These are phyloP conservation scores for Octodon degus DNA, from an alignment of 2,113 vertebrate genomes.

Conservation along the genomic window DNA sequence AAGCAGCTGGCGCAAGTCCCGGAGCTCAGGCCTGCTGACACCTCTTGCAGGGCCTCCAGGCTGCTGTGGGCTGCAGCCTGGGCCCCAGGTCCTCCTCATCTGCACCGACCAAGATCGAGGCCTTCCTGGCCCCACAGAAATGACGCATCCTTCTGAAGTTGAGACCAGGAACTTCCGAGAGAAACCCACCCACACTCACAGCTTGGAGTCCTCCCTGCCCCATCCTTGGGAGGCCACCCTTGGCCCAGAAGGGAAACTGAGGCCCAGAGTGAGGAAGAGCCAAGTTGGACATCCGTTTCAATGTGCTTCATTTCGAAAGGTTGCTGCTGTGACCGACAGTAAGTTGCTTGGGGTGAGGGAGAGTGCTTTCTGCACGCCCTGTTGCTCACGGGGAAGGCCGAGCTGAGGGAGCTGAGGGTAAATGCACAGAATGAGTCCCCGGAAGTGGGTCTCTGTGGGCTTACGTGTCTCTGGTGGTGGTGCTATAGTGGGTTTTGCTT, in stretches of 20 bases:
- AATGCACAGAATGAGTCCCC: not conserved
- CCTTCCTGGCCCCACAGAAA: not conserved
- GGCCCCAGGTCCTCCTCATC: not conserved
- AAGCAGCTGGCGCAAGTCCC: not conserved
- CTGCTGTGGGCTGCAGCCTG: not conserved
- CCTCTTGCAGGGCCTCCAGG: not conserved
- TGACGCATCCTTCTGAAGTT: not conserved
- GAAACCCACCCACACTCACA: not conserved
- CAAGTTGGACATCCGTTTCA: not conserved
- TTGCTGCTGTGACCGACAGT: not conserved
- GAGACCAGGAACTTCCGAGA: not conserved
- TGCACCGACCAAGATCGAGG: not conserved
- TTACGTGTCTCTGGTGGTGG: not conserved
- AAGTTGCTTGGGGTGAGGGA: not conserved
- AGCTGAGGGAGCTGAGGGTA: not conserved
- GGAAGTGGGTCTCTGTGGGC: too few species aligned
- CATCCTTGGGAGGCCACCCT: not conserved
- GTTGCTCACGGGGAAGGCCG: not conserved
- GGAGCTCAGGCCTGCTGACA: not conserved
- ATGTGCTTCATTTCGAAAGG: not conserved
- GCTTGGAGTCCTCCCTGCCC: not conserved
- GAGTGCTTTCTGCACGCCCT: not conserved
- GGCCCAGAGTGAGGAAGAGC: not conserved
- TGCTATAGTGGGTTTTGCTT: not conserved
- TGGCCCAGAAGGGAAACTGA: conserved; percentile 1